Evolutionary conservation across 2,797 vertebrate genomes (phyloP), one percentile per base, ranked within the genome.

Genomic region (Sebastes itinus): DNA sequence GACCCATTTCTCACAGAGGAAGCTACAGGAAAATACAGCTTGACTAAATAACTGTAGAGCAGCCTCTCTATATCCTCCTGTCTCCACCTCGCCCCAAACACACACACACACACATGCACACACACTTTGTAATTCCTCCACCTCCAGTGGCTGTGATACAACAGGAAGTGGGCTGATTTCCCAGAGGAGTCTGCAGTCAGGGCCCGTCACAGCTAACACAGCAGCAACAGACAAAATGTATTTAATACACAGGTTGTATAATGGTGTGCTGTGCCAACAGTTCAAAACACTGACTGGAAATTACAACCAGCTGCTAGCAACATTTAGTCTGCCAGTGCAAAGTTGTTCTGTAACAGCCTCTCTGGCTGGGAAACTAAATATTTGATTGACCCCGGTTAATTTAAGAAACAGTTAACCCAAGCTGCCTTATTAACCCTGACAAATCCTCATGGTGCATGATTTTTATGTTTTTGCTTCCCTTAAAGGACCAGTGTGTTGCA

Each of bases 121-220:
- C 63, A 76, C 71, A 25, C 72, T 30, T 75, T 68, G 72, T 84
- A 74, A 79, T 85, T 88, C 84, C 76, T 81, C 81, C 79, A 81
- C 83, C 86, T 92, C 87, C 80, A 84, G 80, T 64, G 60, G 79
- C 85, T 88, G 66, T 76, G 78, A 81, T 87, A 79, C 80, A 87
- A 88, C 86, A 87, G 91, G 92, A 94, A 94, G 85, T 83, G 80
- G 82, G 71, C 78, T 94, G 87, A 94, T 94, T 93, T 94, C 92
- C 93, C 93, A 83, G 61, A 79, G 88, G 94, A 90, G 89, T 86
- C 88, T 90, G 87, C 82, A 90, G 78, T 91, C 88, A 90, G 79
- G 68, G 66, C 79, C 82, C 81, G 87, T 84, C 87, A 90, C 81
- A 75, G 87, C 81, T 25, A 89, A 85, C 82, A 68, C 76, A 81